Percentiles rank a stretch among this genome's conserved stretches.
These are phyloP conservation scores for Pocillopora grandis DNA, from an alignment of 92 coral and sea anemone genomes.

Conservation along the genomic window DNA sequence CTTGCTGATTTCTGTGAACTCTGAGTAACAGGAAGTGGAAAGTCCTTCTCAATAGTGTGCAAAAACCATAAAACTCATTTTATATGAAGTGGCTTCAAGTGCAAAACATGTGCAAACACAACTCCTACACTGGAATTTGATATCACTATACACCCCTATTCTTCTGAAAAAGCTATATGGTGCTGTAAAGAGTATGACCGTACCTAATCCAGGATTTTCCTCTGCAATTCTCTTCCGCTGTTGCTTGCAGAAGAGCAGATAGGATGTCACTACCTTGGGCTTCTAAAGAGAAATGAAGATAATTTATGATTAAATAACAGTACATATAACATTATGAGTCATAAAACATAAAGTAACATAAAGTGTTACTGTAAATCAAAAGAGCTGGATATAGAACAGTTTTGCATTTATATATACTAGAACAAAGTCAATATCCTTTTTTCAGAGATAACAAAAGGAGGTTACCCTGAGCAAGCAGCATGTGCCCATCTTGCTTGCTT, in stretches of 20 bases:
- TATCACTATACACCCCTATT: background rate
- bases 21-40: slow-evolving; percentile 26
- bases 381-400: too few species aligned
- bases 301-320: background rate
- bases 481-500: too few species aligned
- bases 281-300: slow-evolving; percentile 45
- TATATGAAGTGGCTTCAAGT: background rate
- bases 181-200: slow-evolving; percentile 7
- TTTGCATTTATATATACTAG: too few species aligned
- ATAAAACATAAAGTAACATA: background rate
- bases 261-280: slow-evolving; percentile 76
- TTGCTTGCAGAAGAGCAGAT: slow-evolving; percentile 87
- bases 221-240: slow-evolving; percentile 76
- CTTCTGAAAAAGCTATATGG: background rate
- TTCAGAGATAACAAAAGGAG: too few species aligned
- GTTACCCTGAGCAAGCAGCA: too few species aligned
- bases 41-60: background rate
- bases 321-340: background rate
- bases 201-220: slow-evolving; percentile 91
- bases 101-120: background rate
- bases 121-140: background rate
- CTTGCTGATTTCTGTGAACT: slow-evolving; percentile 87
- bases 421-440: too few species aligned
- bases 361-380: too few species aligned
- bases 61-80: background rate